Percentiles rank a stretch among this genome's conserved stretches.
Conservation (phyloP, 1,140 invertebrate genomes). For the Calycopis cecrops region DNA sequence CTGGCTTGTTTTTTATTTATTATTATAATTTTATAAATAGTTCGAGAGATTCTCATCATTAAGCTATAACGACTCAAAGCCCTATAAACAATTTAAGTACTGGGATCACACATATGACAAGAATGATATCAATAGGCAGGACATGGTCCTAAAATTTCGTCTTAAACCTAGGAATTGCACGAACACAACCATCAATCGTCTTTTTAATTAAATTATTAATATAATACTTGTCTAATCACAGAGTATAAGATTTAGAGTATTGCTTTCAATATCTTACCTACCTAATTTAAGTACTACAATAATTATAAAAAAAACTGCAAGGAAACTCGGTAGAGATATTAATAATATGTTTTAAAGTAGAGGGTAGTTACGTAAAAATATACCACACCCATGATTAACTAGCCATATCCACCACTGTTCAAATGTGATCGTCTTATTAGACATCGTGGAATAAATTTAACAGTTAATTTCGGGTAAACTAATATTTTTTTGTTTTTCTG, state of each 20-base stretch:
- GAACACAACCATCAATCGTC: conserved; percentile 69
- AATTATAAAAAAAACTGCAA: conserved; percentile 1
- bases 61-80: conserved; percentile 15
- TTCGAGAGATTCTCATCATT: background rate
- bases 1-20: too few relatives aligned
- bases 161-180: conserved; percentile 70
- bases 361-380: background rate
- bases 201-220: conserved; percentile 47
- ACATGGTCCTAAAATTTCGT: conserved; percentile 42
- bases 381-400: too few relatives aligned
- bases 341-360: background rate
- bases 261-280: conserved; percentile 44
- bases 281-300: conserved; percentile 9
- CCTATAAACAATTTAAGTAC: conserved; percentile 31
- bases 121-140: conserved; percentile 35
- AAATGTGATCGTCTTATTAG: too few relatives aligned
- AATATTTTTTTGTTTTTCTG: too few relatives aligned
- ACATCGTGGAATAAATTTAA: too few relatives aligned
- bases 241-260: conserved; percentile 50
- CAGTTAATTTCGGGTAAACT: too few relatives aligned
- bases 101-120: conserved; percentile 19
- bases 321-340: background rate
- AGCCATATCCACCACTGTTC: too few relatives aligned
- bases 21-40: too few relatives aligned
- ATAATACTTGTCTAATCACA: conserved; percentile 70